A percentile compares a stretch with the other conserved stretches of the same genome.
Conservation (phyloP, 2,113 vertebrate genomes). For the Mohoua ochrocephala region DNA sequence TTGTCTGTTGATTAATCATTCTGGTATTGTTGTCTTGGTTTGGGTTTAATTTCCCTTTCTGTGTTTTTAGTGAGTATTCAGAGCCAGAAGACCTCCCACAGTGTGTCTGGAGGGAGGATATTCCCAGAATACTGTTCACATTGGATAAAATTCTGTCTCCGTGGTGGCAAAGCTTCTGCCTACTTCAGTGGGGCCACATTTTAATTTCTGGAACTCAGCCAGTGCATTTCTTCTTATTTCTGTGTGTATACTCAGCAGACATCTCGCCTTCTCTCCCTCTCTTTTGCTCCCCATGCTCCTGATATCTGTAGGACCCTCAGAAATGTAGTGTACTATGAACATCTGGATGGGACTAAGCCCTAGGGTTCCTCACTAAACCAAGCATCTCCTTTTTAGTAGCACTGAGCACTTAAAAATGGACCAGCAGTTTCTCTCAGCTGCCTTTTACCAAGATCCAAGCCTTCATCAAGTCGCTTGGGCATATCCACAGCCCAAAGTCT, state of each 20-base stretch:
- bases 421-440: background rate
- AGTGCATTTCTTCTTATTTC: background rate
- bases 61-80: background rate
- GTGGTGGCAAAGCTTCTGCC: background rate
- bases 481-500: background rate
- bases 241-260: background rate
- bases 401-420: background rate
- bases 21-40: constrained; percentile 22
- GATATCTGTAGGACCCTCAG: background rate
- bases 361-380: background rate
- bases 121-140: background rate
- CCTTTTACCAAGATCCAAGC: background rate
- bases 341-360: background rate
- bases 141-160: background rate
- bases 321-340: background rate
- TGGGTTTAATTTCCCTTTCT: constrained; percentile 14
- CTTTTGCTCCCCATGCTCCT: background rate
- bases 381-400: background rate
- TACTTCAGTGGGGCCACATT: background rate
- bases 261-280: background rate
- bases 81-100: constrained; percentile 25
- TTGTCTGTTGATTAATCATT: background rate
- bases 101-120: background rate
- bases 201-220: background rate
- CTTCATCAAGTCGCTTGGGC: background rate